Evolutionary conservation across 2,888 invertebrate genomes (phyloP).

Genomic region (Frankliniella intonsa): DNA sequence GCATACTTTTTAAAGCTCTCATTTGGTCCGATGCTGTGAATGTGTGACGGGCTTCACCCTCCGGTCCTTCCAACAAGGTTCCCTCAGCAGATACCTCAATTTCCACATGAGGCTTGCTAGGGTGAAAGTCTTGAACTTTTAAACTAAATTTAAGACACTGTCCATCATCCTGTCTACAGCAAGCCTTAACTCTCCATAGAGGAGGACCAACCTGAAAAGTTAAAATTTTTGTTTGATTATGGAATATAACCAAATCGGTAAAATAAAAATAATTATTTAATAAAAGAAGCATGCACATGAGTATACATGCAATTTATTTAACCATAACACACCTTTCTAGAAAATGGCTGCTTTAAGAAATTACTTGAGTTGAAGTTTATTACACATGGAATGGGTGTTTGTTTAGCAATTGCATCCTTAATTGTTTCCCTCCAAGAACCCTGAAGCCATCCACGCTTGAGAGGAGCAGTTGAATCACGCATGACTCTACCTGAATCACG

Average conservation of each 20-base stretch:
- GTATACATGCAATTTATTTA: neutral
- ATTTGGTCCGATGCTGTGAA: neutral
- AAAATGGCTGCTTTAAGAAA: constrained; percentile 19
- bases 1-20: neutral
- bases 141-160: neutral
- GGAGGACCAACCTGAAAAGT: neutral
- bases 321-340: neutral
- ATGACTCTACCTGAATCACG: neutral
- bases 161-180: neutral
- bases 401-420: neutral
- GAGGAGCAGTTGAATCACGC: neutral
- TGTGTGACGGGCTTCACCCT: constrained; percentile 7
- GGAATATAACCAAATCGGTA: neutral
- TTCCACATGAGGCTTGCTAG: neutral
- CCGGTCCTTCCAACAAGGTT: neutral
- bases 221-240: neutral
- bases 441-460: constrained; percentile 12
- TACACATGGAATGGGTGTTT: neutral
- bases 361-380: constrained; percentile 2
- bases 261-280: neutral
- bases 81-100: neutral
- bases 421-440: neutral
- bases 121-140: neutral
- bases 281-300: no score
- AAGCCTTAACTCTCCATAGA: neutral